Base-by-base conservation (phyloP, 2,113 vertebrate species). In the Pseudopipra pipra region DNA sequence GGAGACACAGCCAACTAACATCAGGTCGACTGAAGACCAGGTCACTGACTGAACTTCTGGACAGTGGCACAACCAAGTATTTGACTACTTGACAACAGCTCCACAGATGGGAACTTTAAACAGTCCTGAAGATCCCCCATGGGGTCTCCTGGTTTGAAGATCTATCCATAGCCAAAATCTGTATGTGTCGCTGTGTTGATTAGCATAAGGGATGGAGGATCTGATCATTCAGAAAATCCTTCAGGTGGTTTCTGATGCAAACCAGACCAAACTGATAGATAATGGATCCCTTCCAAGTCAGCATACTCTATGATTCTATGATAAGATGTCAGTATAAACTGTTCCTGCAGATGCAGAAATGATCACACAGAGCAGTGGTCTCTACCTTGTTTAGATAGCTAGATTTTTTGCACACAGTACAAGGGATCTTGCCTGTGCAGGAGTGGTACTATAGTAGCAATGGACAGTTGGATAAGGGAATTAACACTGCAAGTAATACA, bases 11-110 rank as follows among this genome's bases (percentile, higher is more conserved):
- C 9, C 6, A 2, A 49, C 14, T 54, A 68, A 49, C 0, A 0
- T 11, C 3, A 2, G 12, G 39, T 31, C 0, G 0, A 24, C 13
- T 54, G 82, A n/a, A 49, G n/a, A 70, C 27, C 20, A n/a, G 9
- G 28, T 81, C 63, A 76, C n/a, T 56, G 39, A 11, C 31, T 44
- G 46, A 75, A 61, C 21, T 61, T 66, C 24, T 44, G 51, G 49
- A 39, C n/a, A 65, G 23, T 22, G 24, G 72, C 35, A 79, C 27
- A 31, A 78, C 6, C 18, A 78, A 39, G 17, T 21, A 49, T 33
- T 68, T 47, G 11, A 21, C 22, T 44, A 3, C 13, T 49, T 0
- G 2, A 70, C 31, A 83, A 49, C 31, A 83, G 28, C 8, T 70
- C n/a, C 30, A 55, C 12, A 65, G 31, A 70, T 10, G 4, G 44